Conservation (phyloP, 2,797 vertebrate species). For the Monodelphis domestica region DNA sequence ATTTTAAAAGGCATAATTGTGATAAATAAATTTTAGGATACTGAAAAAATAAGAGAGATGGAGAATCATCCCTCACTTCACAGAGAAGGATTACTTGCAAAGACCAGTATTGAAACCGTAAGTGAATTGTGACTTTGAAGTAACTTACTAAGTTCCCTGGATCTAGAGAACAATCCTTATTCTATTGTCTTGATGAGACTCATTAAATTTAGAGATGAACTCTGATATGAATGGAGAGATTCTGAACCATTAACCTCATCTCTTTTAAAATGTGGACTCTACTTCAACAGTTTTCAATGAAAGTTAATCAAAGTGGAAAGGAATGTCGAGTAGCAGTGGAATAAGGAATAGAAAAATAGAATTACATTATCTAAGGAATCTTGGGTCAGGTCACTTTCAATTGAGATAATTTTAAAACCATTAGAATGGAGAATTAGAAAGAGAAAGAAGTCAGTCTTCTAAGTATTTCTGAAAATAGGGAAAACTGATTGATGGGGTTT, state of each 20-base stretch:
- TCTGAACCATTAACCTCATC: slow-evolving; percentile 80
- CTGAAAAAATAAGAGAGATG: slow-evolving; percentile 23
- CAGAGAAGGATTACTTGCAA: slow-evolving; percentile 11
- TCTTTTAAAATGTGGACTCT: slow-evolving; percentile 83
- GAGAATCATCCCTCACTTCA: slow-evolving; percentile 24
- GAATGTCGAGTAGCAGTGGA: slow-evolving; percentile 8
- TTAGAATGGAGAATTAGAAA: background rate
- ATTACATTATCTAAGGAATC: slow-evolving; percentile 22
- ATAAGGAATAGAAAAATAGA: slow-evolving; percentile 19
- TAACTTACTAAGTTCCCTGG: background rate
- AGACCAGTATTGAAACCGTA: slow-evolving; percentile 25
- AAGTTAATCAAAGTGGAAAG: slow-evolving; percentile 67
- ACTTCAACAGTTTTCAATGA: slow-evolving; percentile 72
- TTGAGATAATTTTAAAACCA: slow-evolving; percentile 58
- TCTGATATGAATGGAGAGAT: slow-evolving; percentile 81
- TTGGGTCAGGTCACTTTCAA: slow-evolving; percentile 46
- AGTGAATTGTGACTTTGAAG: slow-evolving; percentile 38
- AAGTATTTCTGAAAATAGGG: background rate
- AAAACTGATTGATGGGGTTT: background rate
- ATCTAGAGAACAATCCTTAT: slow-evolving; percentile 57
- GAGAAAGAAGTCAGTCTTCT: background rate
- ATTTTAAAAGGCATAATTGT: slow-evolving; percentile 41
- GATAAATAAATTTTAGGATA: slow-evolving; percentile 41
- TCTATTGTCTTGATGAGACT: slow-evolving; percentile 79
- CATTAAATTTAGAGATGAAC: slow-evolving; percentile 80